These are phyloP conservation scores for Gastrophysa polygoni DNA, from an alignment of 2,888 invertebrate species.

Conservation along the genomic window DNA sequence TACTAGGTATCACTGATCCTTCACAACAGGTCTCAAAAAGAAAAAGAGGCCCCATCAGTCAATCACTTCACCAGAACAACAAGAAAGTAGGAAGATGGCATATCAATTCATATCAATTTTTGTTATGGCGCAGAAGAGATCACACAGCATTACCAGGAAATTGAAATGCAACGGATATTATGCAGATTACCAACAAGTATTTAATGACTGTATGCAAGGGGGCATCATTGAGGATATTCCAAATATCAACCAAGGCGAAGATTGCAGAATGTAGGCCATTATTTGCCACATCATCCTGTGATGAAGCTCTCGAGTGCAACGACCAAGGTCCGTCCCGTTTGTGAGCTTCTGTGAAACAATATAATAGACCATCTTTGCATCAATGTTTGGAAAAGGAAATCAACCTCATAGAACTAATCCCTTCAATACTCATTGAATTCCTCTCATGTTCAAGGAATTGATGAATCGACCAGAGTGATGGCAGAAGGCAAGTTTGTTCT, in stretches of 20 bases:
- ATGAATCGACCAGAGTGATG: conserved; percentile 10
- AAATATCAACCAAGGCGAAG: background rate
- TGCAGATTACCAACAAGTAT: background rate
- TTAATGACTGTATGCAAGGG: background rate
- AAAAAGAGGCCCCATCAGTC: background rate
- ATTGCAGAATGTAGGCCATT: background rate
- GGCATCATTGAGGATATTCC: background rate
- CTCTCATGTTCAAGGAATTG: conserved; percentile 18
- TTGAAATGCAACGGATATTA: background rate
- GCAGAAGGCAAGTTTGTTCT: conserved; percentile 17
- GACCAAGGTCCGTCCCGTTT: background rate
- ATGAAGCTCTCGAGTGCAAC: background rate
- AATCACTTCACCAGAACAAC: background rate
- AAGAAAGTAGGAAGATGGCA: background rate
- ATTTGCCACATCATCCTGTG: background rate
- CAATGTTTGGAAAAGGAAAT: conserved; percentile 32
- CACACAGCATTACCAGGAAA: background rate
- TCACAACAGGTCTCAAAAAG: background rate
- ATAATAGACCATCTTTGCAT: conserved; percentile 17
- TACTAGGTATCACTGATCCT: background rate
- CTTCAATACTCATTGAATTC: conserved; percentile 15
- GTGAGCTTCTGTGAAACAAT: conserved; percentile 3
- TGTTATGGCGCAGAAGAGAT: background rate
- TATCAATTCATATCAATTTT: no score
- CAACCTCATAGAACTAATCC: conserved; percentile 27